phyloP scores from a whole-genome alignment of 2,888 invertebrate genomes.

The Lasioglossum villosulum region DNA sequence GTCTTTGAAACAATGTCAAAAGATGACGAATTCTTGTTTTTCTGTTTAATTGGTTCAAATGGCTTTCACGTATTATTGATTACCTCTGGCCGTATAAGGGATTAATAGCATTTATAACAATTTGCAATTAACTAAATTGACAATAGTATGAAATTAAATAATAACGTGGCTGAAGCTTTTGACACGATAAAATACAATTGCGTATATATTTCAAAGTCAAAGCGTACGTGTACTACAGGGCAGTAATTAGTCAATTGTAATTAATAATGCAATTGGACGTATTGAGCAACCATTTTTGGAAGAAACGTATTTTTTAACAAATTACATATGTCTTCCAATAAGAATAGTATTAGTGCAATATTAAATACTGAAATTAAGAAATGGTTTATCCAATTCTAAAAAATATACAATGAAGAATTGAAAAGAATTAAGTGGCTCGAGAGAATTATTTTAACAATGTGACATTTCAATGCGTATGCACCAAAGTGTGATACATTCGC shows the following conservation, averaged over 20 bases:
- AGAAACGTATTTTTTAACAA: not conserved
- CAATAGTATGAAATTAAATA: not conserved
- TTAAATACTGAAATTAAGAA: not conserved
- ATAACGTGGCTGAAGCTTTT: not conserved
- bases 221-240: not conserved
- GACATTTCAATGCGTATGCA: not conserved
- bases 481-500: not conserved
- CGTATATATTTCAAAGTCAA: not conserved
- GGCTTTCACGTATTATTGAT: not conserved
- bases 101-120: not conserved
- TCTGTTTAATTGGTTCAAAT: not conserved
- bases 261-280: not conserved
- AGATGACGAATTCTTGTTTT: not conserved
- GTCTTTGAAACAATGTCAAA: slow-evolving; percentile 21
- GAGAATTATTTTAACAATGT: not conserved
- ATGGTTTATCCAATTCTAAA: not conserved
- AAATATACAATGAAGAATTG: not conserved
- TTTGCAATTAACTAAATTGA: not conserved
- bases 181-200: not conserved
- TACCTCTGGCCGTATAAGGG: not conserved
- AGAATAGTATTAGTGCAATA: not conserved
- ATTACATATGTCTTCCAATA: not conserved
- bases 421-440: not conserved
- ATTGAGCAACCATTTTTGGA: not conserved
- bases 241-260: not conserved